Evolutionary conservation across 2,888 invertebrate species (phyloP).

Genomic region (Parasteatoda lunata): DNA sequence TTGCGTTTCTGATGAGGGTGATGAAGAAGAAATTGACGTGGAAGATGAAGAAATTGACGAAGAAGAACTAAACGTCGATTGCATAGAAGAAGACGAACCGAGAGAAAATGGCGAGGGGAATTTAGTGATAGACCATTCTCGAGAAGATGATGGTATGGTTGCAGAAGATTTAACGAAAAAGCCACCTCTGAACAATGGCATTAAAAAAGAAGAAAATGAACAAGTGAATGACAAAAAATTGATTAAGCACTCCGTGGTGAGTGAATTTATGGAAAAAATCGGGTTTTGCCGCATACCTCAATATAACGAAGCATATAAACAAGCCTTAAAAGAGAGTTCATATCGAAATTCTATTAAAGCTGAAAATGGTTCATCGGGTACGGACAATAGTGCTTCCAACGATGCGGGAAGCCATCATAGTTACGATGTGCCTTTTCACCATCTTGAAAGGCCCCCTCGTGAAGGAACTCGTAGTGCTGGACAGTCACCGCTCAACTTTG

Average conservation of each 20-base stretch:
- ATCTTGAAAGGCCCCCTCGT: slow-evolving; percentile 51
- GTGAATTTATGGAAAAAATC: slow-evolving; percentile 97
- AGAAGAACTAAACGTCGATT: slow-evolving; percentile 72
- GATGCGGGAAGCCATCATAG: slow-evolving; percentile 40
- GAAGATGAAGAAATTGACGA: slow-evolving; percentile 81
- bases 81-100: slow-evolving; percentile 49
- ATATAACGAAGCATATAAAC: slow-evolving; percentile 96
- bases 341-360: slow-evolving; percentile 54
- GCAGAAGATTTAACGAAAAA: slow-evolving; percentile 80
- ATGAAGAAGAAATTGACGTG: slow-evolving; percentile 82
- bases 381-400: slow-evolving; percentile 60
- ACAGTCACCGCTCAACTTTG: slow-evolving; percentile 80
- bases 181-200: slow-evolving; percentile 49
- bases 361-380: slow-evolving; percentile 67
- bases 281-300: slow-evolving; percentile 94
- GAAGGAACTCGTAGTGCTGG: slow-evolving; percentile 72
- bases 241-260: slow-evolving; percentile 79
- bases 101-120: slow-evolving; percentile 53
- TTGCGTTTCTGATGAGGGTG: slow-evolving; percentile 75
- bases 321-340: slow-evolving; percentile 87
- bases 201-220: slow-evolving; percentile 37
- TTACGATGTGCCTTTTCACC: slow-evolving; percentile 43
- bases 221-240: slow-evolving; percentile 77
- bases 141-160: slow-evolving; percentile 73
- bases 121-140: slow-evolving; percentile 48